A percentile compares a stretch with the other conserved stretches of the same genome.
These are phyloP conservation scores for Arothron firmamentum DNA, from an alignment of 2,113 vertebrate species.

Conservation along the genomic window DNA sequence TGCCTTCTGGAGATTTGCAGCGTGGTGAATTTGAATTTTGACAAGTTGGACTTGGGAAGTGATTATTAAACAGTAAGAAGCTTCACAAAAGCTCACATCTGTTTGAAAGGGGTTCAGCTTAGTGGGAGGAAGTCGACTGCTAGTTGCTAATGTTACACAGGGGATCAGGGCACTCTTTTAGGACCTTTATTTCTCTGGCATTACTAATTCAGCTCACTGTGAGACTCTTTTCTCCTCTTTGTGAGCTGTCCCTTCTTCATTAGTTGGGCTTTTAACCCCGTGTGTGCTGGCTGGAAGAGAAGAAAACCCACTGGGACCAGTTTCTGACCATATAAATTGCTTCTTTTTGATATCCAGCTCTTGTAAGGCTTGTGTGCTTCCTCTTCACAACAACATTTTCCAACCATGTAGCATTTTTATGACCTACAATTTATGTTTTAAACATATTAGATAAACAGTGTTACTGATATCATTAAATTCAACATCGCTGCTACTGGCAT, in stretches of 20 bases:
- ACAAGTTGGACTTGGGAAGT: constrained; percentile 27
- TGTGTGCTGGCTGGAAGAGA: constrained; percentile 27
- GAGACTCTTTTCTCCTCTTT: constrained; percentile 49
- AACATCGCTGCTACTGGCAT: background rate
- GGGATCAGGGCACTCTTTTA: constrained; percentile 62
- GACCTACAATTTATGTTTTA: background rate
- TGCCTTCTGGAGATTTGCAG: constrained; percentile 8
- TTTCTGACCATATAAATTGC: constrained; percentile 11
- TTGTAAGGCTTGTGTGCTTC: background rate
- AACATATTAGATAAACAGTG: background rate
- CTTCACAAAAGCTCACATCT: constrained; percentile 42
- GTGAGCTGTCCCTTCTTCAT: constrained; percentile 56
- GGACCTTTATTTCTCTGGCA: constrained; percentile 66
- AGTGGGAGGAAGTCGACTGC: constrained; percentile 47
- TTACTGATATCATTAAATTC: background rate
- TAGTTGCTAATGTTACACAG: constrained; percentile 51
- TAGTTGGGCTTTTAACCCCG: constrained; percentile 62
- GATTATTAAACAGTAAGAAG: constrained; percentile 36
- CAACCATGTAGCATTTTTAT: background rate
- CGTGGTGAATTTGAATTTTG: constrained; percentile 26
- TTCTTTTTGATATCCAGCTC: constrained; percentile 24
- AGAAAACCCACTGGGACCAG: background rate
- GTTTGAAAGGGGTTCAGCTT: constrained; percentile 31
- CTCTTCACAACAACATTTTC: background rate
- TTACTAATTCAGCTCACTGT: constrained; percentile 74